Evolutionary conservation across 35 echinoderm and acorn worm species (phyloP).

Genomic region (Anneissia japonica): DNA sequence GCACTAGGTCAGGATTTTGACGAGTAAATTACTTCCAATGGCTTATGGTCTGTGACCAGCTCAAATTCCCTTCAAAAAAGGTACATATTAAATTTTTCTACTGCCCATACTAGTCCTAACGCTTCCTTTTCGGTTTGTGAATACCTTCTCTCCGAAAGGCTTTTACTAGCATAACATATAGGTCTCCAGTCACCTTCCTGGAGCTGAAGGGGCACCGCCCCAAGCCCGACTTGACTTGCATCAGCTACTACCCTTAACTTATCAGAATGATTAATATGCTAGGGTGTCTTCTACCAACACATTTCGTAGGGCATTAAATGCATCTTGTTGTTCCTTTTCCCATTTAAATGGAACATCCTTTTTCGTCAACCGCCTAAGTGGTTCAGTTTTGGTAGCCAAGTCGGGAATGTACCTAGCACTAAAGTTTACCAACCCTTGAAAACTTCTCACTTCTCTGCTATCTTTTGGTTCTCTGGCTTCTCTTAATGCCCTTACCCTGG

Average conservation of each 20-base stretch:
- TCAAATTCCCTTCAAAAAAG: constrained; percentile 7
- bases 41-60: constrained; percentile 33
- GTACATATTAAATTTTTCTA: constrained; percentile 15
- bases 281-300: not conserved
- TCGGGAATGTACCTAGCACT: constrained; percentile 8
- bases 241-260: not conserved
- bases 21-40: constrained; percentile 22
- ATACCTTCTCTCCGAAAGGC: not conserved
- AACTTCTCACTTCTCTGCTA: not conserved
- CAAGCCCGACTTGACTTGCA: constrained; percentile 13
- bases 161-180: constrained; percentile 13
- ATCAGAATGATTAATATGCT: not conserved
- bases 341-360: not conserved
- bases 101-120: not conserved
- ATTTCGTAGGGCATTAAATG: not conserved
- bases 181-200: not conserved
- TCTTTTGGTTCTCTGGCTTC: constrained; percentile 3
- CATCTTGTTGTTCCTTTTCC: not conserved
- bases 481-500: not conserved
- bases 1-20: not conserved
- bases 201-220: not conserved
- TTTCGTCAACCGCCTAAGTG: not conserved
- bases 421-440: not conserved
- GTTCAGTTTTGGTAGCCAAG: not conserved
- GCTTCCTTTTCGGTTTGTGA: constrained; percentile 25